Evolutionary conservation across 1,140 invertebrate genomes (phyloP), one percentile per base, ranked within the genome.

Genomic region (Zaprionus kolodkinae): DNA sequence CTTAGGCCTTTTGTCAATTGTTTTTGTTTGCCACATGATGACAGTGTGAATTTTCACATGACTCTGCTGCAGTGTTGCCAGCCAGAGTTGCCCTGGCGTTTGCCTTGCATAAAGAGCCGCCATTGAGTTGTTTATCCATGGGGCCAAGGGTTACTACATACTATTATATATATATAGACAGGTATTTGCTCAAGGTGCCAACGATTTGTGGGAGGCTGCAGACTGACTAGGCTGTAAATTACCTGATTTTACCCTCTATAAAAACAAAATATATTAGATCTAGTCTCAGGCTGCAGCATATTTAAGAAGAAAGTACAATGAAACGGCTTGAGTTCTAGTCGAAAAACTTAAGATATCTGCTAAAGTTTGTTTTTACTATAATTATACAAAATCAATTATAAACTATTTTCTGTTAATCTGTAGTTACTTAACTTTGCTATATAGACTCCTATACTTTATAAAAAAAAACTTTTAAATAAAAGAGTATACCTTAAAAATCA

Each of bases 11-110:
- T 52, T 63, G 45, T 63, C 43, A 43, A 55, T 62, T 61, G 48
- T 66, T 62, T 57, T 63, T 84, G 64, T 78, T 74, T 57, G 70
- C 50, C 72, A 75, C 68, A 69, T 52, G 56, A 30, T 69, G 70
- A 33, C 66, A 83, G 83, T 86, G 83, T 79, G 79, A 86, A 88
- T 83, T 86, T 88, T 88, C 83, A 86, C 84, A 86, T 88, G 67
- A 72, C 67, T 69, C 54, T 52, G 43, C 25, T 25, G 17, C 25
- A 21, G 48, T n/a, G 72, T 66, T 63, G 25, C 43, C 27, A 33
- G 21, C 62, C 61, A 21, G 21, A 21, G 21, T 21, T 36, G 54
- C 25, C 52, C 40, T 66, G 35, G 50, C 59, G 36, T 25, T 56
- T 12, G 27, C 56, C 21, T 54, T 56, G 72, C 57, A 57, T 33